Percentiles rank a stretch among this genome's conserved stretches.
These are phyloP conservation scores for Drosophila kokeensis DNA, from an alignment of 2,888 invertebrate genomes.

Conservation along the genomic window DNA sequence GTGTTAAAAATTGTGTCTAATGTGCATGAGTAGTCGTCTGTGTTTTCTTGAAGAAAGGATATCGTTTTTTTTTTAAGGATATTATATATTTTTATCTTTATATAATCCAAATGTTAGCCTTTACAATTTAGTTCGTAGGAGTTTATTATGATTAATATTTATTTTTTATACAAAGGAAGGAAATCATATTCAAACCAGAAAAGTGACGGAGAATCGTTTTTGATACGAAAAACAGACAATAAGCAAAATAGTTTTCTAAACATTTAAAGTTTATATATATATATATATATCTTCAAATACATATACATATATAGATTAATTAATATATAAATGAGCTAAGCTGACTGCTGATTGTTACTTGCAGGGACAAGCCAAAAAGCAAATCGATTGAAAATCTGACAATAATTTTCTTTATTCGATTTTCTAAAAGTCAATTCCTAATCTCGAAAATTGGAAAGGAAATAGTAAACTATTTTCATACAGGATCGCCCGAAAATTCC, in stretches of 20 bases:
- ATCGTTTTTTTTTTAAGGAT: not conserved
- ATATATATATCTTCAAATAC: not conserved
- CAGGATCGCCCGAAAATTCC: no score
- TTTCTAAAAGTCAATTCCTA: not conserved
- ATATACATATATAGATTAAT: not conserved
- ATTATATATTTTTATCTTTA: not conserved
- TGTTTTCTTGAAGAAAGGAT: constrained; percentile 1
- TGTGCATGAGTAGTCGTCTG: not conserved
- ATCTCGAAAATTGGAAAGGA: not conserved
- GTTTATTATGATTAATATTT: not conserved
- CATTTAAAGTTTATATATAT: not conserved
- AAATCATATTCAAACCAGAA: not conserved
- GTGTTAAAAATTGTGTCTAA: constrained; percentile 14
- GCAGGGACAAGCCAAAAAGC: not conserved
- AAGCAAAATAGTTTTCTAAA: not conserved
- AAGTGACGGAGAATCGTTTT: not conserved
- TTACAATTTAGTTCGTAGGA: not conserved
- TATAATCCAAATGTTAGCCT: not conserved
- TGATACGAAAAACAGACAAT: not conserved
- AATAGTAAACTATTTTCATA: not conserved
- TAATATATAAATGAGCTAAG: no score
- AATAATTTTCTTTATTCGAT: not conserved
- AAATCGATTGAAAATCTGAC: not conserved
- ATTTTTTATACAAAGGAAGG: not conserved
- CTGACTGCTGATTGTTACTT: no score